Evolutionary conservation across 2,113 vertebrate genomes (phyloP), one percentile per base, ranked within the genome.

Genomic region (Plecturocebus donacophilus): DNA sequence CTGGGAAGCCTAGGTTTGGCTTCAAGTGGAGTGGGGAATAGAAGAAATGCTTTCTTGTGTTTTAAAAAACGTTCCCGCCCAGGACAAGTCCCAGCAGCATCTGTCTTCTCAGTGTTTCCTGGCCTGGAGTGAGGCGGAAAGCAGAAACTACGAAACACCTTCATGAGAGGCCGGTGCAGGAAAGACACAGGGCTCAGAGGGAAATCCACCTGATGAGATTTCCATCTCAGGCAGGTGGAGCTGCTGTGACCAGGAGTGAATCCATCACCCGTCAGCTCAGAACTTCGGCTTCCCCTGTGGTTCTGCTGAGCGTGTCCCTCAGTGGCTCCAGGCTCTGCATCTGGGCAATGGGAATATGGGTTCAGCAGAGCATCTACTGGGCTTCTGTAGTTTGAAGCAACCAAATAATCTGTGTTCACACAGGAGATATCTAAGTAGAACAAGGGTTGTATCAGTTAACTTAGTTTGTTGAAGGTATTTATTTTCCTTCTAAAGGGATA

Each of bases 381-480:
- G 8, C 1, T 0, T 7, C 54, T 70, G 21, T 4, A 17, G 8
- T 11, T 0, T 1, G 56, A 45, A 71, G 17, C 23, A 35, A 49
- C 8, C 2, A 0, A 0, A 8, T 21, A n/a, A 12, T 13, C 19
- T 8, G 0, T 16, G 71, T 32, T n/a, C 42, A 19, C 14, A 2
- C 2, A 11, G 20, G 40, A 47, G 64, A 17, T 13, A 12, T 16
- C 35, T 12, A 11, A 8, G 1, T 7, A 30, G 23, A 17, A 20
- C 9, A 12, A 54, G 54, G 11, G 0, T n/a, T 6, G 2, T 20
- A 6, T 47, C 6, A 8, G 21, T 70, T 61, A 8, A 38, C 42
- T 52, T 12, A 23, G 13, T 45, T 70, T n/a, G 35, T 82, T 77
- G 21, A 88, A 49, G 16, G 52, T 23, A 61, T 77, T 86, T 66